Conservation (phyloP, 2,888 invertebrate species). For the Ennomos erosarius region DNA sequence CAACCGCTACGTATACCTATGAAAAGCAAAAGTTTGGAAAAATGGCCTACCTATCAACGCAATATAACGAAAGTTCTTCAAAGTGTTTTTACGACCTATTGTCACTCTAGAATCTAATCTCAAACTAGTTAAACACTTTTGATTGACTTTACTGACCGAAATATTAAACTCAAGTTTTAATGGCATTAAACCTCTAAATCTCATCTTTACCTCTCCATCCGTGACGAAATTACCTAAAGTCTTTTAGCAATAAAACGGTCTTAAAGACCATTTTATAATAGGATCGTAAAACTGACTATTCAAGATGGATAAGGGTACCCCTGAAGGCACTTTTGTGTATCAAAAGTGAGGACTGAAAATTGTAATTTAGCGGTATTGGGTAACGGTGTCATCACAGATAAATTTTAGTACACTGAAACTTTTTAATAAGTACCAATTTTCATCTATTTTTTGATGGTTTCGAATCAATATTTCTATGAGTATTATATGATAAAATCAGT, state of each 20-base stretch:
- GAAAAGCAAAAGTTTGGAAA: too few species aligned
- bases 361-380: slow-evolving; percentile 1
- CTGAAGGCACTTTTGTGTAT: slow-evolving; percentile 59
- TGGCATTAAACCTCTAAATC: slow-evolving; percentile 64
- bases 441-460: too few species aligned
- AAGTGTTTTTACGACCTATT: slow-evolving; percentile 13
- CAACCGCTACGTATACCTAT: too few species aligned
- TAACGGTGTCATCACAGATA: neutral
- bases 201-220: slow-evolving; percentile 72
- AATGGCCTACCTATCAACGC: too few species aligned
- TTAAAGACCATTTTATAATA: slow-evolving; percentile 85
- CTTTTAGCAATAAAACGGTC: slow-evolving; percentile 81
- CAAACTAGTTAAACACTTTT: slow-evolving; percentile 52
- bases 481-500: too few species aligned
- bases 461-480: too few species aligned
- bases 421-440: neutral
- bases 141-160: slow-evolving; percentile 65
- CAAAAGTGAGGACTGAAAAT: slow-evolving; percentile 6
- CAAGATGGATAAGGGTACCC: slow-evolving; percentile 57
- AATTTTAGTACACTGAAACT: too few species aligned
- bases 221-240: slow-evolving; percentile 83
- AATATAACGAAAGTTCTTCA: neutral
- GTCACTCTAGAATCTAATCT: slow-evolving; percentile 23
- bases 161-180: slow-evolving; percentile 76
- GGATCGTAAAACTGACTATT: slow-evolving; percentile 77